Evolutionary conservation across 1,140 invertebrate genomes (phyloP).

Genomic region (Monochamus saltuarius): DNA sequence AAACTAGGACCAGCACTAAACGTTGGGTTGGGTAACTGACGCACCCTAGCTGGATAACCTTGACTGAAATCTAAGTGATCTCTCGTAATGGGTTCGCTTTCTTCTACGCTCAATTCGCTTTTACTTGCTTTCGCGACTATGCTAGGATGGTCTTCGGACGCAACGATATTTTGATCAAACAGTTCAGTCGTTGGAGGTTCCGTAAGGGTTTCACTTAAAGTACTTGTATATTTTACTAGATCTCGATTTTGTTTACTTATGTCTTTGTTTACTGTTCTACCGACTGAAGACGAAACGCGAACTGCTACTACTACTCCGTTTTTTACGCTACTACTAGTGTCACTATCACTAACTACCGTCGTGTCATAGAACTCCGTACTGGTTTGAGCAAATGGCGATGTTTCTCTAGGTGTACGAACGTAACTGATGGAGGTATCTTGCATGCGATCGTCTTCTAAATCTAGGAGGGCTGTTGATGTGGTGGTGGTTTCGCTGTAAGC

Average conservation of each 20-base stretch:
- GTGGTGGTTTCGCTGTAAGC: slow-evolving; percentile 48
- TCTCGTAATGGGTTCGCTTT: slow-evolving; percentile 54
- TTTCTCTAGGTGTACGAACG: slow-evolving; percentile 22
- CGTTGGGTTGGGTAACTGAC: slow-evolving; percentile 13
- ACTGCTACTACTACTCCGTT: slow-evolving; percentile 46
- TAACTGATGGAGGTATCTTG: slow-evolving; percentile 11
- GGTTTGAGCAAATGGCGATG: slow-evolving; percentile 23
- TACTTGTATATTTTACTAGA: neutral
- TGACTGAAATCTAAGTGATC: slow-evolving; percentile 37
- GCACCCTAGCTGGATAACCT: slow-evolving; percentile 30
- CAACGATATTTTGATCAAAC: slow-evolving; percentile 40
- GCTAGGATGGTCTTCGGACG: slow-evolving; percentile 55
- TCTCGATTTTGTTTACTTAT: neutral
- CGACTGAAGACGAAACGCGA: slow-evolving; percentile 49
- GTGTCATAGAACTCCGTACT: slow-evolving; percentile 28
- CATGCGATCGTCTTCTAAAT: slow-evolving; percentile 14
- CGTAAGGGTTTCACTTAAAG: slow-evolving; percentile 13
- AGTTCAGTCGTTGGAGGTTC: slow-evolving; percentile 6
- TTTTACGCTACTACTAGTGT: slow-evolving; percentile 27
- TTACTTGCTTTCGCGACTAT: slow-evolving; percentile 57
- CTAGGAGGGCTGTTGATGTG: slow-evolving; percentile 36
- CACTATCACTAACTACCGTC: slow-evolving; percentile 16
- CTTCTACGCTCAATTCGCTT: slow-evolving; percentile 59
- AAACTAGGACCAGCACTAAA: slow-evolving; percentile 15
- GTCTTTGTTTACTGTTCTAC: slow-evolving; percentile 37